Percentiles rank a stretch among this genome's conserved stretches.
Evolutionary conservation across 2,113 vertebrate genomes (phyloP).

Genomic region (Propithecus coquereli): DNA sequence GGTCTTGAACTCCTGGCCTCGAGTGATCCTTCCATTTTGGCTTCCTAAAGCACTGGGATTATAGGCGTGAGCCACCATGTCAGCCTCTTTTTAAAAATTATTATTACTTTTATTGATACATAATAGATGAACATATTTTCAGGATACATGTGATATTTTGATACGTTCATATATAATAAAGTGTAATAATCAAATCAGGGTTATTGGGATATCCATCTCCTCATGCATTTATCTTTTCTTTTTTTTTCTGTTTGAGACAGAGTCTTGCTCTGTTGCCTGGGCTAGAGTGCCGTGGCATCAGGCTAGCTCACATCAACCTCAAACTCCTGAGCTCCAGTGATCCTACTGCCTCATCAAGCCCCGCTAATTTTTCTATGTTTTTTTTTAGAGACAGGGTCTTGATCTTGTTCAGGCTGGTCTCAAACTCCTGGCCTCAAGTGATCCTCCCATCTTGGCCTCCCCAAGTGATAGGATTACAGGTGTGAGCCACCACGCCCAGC

Average conservation of each 20-base stretch:
- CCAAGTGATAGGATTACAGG: neutral
- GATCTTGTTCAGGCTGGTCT: neutral
- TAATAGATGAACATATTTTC: neutral
- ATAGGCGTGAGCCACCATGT: neutral
- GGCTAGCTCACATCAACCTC: neutral
- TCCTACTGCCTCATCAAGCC: neutral
- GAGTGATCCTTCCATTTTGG: neutral
- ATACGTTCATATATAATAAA: neutral
- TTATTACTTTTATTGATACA: neutral
- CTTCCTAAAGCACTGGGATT: neutral
- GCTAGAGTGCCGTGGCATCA: neutral
- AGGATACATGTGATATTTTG: neutral
- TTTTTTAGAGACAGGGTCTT: neutral
- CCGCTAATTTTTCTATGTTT: neutral
- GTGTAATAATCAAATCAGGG: neutral
- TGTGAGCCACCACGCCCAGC: neutral
- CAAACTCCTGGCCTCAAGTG: neutral
- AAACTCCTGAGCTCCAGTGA: neutral
- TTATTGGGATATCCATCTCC: neutral
- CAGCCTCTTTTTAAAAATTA: neutral
- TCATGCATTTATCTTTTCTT: neutral
- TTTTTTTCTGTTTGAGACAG: neutral
- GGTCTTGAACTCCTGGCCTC: neutral
- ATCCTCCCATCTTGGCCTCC: accelerated
- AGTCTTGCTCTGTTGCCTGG: neutral